phyloP scores from a whole-genome alignment of 1,140 invertebrate genomes.

The Trachymyrmex septentrionalis region DNA sequence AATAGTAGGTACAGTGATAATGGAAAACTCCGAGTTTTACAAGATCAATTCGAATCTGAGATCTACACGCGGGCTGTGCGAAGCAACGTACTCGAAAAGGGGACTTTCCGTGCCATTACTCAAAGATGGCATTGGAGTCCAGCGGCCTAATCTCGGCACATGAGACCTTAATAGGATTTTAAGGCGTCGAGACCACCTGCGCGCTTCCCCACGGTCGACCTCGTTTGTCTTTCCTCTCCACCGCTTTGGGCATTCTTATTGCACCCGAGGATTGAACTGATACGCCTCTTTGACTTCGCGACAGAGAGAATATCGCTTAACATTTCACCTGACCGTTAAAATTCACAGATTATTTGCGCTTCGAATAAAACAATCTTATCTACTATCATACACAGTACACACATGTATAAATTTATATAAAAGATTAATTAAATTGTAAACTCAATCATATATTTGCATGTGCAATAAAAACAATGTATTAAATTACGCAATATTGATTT shows the following conservation, averaged over 20 bases:
- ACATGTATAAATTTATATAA: background rate
- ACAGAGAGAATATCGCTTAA: conserved; percentile 42
- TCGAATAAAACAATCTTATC: conserved; percentile 5
- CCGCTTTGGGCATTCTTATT: conserved; percentile 76
- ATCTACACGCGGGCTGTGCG: background rate
- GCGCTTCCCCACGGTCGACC: conserved; percentile 79
- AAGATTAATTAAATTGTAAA: background rate
- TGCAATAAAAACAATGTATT: background rate
- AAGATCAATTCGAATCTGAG: conserved; percentile 14
- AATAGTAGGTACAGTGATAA: background rate
- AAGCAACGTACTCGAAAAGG: conserved; percentile 74
- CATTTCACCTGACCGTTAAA: conserved; percentile 39
- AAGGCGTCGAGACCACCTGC: conserved; percentile 85
- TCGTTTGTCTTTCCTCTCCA: conserved; percentile 83
- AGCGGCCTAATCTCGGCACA: conserved; percentile 86
- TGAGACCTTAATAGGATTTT: conserved; percentile 87
- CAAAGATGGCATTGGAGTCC: conserved; percentile 84
- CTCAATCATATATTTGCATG: background rate
- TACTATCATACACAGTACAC: background rate
- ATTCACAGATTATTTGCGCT: conserved; percentile 8
- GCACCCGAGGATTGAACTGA: conserved; percentile 64
- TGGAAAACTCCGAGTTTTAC: background rate
- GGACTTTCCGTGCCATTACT: conserved; percentile 83
- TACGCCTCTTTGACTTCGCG: conserved; percentile 53
- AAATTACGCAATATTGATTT: background rate